A percentile compares a stretch with the other conserved stretches of the same genome.
These are phyloP conservation scores for Hoplodrina ambigua DNA, from an alignment of 2,888 invertebrate genomes.

Conservation along the genomic window DNA sequence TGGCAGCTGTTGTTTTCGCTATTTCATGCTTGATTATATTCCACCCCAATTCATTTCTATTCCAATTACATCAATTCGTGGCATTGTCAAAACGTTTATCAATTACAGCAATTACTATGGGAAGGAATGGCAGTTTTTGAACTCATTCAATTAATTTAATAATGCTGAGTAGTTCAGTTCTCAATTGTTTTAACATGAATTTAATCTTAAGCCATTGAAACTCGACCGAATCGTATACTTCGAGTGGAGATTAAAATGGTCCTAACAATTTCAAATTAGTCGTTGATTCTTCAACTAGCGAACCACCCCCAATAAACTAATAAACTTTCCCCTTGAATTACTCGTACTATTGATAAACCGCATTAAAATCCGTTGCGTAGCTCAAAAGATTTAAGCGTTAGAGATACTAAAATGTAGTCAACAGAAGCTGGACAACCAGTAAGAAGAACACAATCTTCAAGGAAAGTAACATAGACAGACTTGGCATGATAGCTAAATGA, in stretches of 20 bases:
- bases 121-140: slow-evolving; percentile 7
- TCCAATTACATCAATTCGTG: not conserved
- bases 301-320: no score
- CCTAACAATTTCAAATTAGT: not conserved
- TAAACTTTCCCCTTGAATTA: no score
- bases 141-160: slow-evolving; percentile 11
- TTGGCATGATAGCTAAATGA: not conserved
- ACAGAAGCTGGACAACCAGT: not conserved
- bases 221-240: slow-evolving; percentile 1
- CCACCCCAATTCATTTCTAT: not conserved
- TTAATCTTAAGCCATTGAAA: slow-evolving; percentile 17
- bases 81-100: slow-evolving; percentile 1
- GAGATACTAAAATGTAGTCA: no score
- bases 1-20: slow-evolving; percentile 5
- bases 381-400: no score
- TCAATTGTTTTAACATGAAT: slow-evolving; percentile 22
- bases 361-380: no score
- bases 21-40: not conserved
- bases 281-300: no score
- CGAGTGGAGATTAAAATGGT: slow-evolving; percentile 17
- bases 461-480: not conserved
- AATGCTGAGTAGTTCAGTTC: not conserved
- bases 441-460: not conserved
- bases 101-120: slow-evolving; percentile 11
- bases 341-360: no score